A percentile compares a stretch with the other conserved stretches of the same genome.
These are phyloP conservation scores for Tridacna crocea DNA, from an alignment of 2,888 invertebrate species.

Conservation along the genomic window DNA sequence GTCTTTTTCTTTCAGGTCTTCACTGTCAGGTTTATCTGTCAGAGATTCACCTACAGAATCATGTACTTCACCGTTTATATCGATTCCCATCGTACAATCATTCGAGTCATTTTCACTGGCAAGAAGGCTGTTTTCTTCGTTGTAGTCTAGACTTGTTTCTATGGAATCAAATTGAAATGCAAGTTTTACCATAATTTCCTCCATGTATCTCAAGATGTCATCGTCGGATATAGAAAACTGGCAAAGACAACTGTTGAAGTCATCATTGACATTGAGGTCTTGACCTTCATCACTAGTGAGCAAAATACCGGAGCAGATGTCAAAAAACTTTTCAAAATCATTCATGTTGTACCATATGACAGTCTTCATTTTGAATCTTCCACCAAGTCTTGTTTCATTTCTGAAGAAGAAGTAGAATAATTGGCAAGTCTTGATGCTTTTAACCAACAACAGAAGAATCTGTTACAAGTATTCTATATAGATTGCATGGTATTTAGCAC, in stretches of 20 bases:
- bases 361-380: constrained; percentile 19
- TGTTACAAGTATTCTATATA: too few relatives aligned
- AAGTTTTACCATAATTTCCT: neutral
- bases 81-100: constrained; percentile 8
- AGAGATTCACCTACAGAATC: neutral
- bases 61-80: constrained; percentile 7
- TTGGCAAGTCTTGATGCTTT: neutral
- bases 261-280: neutral
- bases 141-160: constrained; percentile 4
- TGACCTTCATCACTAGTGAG: neutral
- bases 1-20: too few relatives aligned
- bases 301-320: constrained; percentile 4
- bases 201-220: neutral
- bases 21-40: too few relatives aligned
- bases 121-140: constrained; percentile 7
- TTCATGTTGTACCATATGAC: constrained; percentile 26
- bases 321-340: constrained; percentile 26
- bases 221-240: constrained; percentile 13
- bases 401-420: neutral
- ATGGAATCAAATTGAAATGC: constrained; percentile 11
- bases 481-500: too few relatives aligned
- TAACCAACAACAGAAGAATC: too few relatives aligned
- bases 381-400: constrained; percentile 28
- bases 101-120: constrained; percentile 16
- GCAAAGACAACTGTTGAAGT: neutral